A percentile compares a stretch with the other conserved stretches of the same genome.
These are phyloP conservation scores for Thamnaconus septentrionalis DNA, from an alignment of 2,113 vertebrate genomes.

Conservation along the genomic window DNA sequence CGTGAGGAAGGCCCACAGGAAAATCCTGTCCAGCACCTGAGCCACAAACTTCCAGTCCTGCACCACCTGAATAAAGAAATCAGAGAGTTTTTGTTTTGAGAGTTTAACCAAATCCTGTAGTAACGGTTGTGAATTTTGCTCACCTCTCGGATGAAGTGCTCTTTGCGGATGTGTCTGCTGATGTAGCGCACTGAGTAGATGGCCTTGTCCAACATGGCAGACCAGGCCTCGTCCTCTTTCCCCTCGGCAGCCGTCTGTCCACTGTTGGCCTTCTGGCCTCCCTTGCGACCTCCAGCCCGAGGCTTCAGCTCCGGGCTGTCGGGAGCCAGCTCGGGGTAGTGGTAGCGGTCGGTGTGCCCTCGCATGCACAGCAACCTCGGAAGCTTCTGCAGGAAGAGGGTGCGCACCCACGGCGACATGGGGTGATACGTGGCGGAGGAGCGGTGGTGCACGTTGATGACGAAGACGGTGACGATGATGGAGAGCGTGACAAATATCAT, in stretches of 20 bases:
- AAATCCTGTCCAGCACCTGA: constrained; percentile 94
- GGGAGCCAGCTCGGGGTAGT: constrained; percentile 80
- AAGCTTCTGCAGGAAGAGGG: constrained; percentile 89
- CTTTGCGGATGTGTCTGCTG: constrained; percentile 91
- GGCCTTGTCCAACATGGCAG: constrained; percentile 89
- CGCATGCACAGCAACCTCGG: constrained; percentile 91
- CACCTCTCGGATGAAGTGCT: constrained; percentile 93
- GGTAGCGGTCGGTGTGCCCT: constrained; percentile 85
- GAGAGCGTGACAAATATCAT: constrained; percentile 98
- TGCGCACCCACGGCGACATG: constrained; percentile 96
- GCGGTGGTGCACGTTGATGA: constrained; percentile 96
- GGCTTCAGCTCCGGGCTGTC: constrained; percentile 71
- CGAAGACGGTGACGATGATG: constrained; percentile 94
- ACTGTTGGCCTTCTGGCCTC: constrained; percentile 41
- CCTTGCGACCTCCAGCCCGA: constrained; percentile 55
- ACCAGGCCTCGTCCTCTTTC: constrained; percentile 83
- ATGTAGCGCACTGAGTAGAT: constrained; percentile 92
- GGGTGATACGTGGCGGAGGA: constrained; percentile 94
- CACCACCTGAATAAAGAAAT: constrained; percentile 79
- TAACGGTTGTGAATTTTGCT: not conserved
- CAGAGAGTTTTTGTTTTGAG: not conserved
- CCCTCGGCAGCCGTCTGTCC: constrained; percentile 68
- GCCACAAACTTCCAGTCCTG: constrained; percentile 98
- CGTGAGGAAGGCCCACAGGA: constrained; percentile 91
- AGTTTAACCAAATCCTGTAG: no score